Conservation (phyloP, 2,797 vertebrate species). For the Carapus acus region DNA sequence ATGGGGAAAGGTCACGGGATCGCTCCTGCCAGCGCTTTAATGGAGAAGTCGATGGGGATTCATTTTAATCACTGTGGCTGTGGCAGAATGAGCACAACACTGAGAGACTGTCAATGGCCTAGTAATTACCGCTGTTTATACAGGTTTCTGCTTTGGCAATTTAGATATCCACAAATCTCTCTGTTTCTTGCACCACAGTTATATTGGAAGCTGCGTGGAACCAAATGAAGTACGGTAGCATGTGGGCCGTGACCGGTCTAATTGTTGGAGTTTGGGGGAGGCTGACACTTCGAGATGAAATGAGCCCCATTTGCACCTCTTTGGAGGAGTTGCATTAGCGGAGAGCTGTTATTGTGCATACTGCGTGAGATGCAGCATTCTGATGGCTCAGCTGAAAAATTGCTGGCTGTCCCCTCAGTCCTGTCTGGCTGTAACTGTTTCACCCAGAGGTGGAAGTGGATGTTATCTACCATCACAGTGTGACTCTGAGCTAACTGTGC, state of each 20-base stretch:
- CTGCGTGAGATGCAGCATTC: conserved; percentile 14
- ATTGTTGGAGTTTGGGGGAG: conserved; percentile 58
- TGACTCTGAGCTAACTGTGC: conserved; percentile 1
- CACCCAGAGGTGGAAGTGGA: conserved; percentile 12
- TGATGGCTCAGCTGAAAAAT: conserved; percentile 30
- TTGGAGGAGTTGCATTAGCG: conserved; percentile 58
- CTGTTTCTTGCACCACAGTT: conserved; percentile 61
- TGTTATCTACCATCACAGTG: conserved; percentile 2
- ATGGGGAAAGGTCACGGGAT: conserved; percentile 99
- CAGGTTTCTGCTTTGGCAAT: conserved; percentile 93
- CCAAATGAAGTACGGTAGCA: conserved; percentile 73
- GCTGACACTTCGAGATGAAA: conserved; percentile 58
- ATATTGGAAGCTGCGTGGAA: conserved; percentile 55
- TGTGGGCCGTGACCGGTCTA: conserved; percentile 68
- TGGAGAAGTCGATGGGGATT: conserved; percentile 99
- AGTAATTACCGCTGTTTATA: conserved; percentile 98
- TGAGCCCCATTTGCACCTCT: conserved; percentile 54
- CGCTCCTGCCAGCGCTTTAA: conserved; percentile 99
- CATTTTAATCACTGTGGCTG: conserved; percentile 99
- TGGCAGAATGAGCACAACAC: conserved; percentile 94
- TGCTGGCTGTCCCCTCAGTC: conserved; percentile 5
- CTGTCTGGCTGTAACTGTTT: conserved; percentile 16
- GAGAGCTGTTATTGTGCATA: conserved; percentile 58
- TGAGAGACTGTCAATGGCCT: conserved; percentile 90
- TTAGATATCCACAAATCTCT: conserved; percentile 94